Conservation (phyloP, 2,888 invertebrate species). For the Baronia brevicornis region DNA sequence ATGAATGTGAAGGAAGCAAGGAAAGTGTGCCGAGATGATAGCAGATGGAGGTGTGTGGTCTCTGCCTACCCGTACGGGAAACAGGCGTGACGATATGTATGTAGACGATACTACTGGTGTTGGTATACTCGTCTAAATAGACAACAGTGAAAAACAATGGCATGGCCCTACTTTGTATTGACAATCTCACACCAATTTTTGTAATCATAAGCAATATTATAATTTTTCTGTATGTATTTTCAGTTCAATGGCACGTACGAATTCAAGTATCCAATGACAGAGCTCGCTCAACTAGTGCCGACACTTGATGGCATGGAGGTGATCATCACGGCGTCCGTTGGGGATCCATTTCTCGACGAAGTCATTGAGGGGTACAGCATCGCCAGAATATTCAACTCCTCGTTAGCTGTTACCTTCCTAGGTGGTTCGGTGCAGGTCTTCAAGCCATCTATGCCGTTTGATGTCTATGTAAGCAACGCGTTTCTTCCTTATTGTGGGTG, state of each 20-base stretch:
- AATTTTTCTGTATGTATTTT: constrained; percentile 1
- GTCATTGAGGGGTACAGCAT: constrained; percentile 90
- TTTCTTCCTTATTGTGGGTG: constrained; percentile 4
- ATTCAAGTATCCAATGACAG: constrained; percentile 90
- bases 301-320: constrained; percentile 86
- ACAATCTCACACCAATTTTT: too few relatives aligned
- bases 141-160: too few relatives aligned
- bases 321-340: constrained; percentile 88
- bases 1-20: too few relatives aligned
- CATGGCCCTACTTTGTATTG: too few relatives aligned
- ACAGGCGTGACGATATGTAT: too few relatives aligned
- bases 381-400: constrained; percentile 91
- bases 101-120: too few relatives aligned
- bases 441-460: constrained; percentile 95
- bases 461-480: constrained; percentile 80
- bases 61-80: too few relatives aligned
- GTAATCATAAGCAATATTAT: constrained; percentile 14
- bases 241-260: constrained; percentile 92
- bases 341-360: constrained; percentile 90
- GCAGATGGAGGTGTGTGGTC: too few relatives aligned
- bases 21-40: too few relatives aligned
- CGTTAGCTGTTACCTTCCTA: constrained; percentile 86
- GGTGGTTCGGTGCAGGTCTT: constrained; percentile 95
- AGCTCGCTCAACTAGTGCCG: constrained; percentile 80
- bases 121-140: too few relatives aligned